Percentiles rank a stretch among this genome's conserved stretches.
Conservation (phyloP, 2,797 vertebrate genomes). For the Sciurus carolinensis region DNA sequence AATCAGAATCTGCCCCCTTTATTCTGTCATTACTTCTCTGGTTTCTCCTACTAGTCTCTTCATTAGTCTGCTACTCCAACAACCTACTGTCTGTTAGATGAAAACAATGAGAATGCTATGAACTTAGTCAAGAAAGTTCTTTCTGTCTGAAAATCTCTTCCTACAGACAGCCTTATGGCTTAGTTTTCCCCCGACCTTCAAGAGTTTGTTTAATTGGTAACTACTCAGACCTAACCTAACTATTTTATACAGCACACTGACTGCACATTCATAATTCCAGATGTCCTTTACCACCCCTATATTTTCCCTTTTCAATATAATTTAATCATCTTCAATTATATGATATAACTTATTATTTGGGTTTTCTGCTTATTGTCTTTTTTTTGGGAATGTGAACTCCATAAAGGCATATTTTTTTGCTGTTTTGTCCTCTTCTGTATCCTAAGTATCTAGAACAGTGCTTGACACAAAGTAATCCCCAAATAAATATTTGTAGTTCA, state of each 20-base stretch:
- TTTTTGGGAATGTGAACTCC: neutral
- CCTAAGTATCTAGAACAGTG: neutral
- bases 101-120: neutral
- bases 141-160: neutral
- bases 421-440: conserved; percentile 21
- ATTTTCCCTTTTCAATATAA: conserved; percentile 12
- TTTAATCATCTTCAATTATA: neutral
- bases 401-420: neutral
- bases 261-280: neutral
- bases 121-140: neutral
- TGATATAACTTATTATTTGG: neutral
- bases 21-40: neutral
- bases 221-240: neutral
- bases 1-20: neutral
- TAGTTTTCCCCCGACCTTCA: neutral
- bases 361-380: neutral
- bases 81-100: neutral
- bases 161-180: neutral
- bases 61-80: neutral
- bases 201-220: neutral
- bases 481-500: conserved; percentile 7
- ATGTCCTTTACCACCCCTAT: neutral
- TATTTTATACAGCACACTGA: neutral
- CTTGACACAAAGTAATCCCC: neutral
- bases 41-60: neutral